phyloP scores from a whole-genome alignment of 2,113 vertebrate genomes.

The Polypterus senegalus region DNA sequence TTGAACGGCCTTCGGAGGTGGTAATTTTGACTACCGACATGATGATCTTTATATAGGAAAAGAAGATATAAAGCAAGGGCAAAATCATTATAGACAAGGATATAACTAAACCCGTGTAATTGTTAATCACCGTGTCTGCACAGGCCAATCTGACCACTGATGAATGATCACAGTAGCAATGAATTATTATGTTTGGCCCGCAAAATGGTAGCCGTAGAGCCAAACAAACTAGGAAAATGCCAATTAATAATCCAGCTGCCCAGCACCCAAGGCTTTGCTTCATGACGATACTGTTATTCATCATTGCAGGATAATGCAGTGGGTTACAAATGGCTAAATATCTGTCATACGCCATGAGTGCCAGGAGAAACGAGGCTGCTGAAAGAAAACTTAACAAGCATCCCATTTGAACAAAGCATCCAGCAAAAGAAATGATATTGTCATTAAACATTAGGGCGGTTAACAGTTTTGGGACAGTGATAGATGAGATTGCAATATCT shows the following conservation, averaged over 20 bases:
- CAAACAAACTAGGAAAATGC: slow-evolving; percentile 25
- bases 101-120: not conserved
- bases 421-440: slow-evolving; percentile 23
- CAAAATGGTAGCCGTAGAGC: slow-evolving; percentile 22
- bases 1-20: not conserved
- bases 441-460: slow-evolving; percentile 22
- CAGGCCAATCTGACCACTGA: not conserved
- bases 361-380: slow-evolving; percentile 26
- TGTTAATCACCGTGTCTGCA: not conserved
- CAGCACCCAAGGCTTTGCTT: slow-evolving; percentile 22
- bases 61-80: not conserved
- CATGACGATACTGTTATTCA: slow-evolving; percentile 23
- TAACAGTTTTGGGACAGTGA: slow-evolving; percentile 29
- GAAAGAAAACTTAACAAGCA: slow-evolving; percentile 32
- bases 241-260: slow-evolving; percentile 25
- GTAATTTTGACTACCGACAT: not conserved
- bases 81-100: not conserved
- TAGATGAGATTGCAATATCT: slow-evolving; percentile 2
- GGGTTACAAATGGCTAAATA: slow-evolving; percentile 35
- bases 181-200: not conserved
- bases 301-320: slow-evolving; percentile 26
- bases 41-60: not conserved
- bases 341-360: slow-evolving; percentile 33
- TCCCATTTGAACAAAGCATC: slow-evolving; percentile 35
- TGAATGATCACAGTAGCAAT: not conserved